phyloP scores from a whole-genome alignment of 2,113 vertebrate species.

The Notiomystis cincta region DNA sequence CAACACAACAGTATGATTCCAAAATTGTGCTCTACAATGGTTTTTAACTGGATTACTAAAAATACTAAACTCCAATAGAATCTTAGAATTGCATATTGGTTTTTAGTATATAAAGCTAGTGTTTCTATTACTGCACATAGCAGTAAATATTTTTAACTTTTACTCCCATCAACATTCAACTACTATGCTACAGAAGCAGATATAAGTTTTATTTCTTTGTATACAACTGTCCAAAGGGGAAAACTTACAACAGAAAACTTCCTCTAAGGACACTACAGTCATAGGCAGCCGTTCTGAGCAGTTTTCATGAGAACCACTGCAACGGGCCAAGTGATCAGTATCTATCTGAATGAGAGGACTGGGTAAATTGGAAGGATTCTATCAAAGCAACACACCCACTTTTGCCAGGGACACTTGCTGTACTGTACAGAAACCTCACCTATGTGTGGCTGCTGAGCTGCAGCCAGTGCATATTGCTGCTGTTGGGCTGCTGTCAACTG shows the following conservation, averaged over 20 bases:
- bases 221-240: neutral
- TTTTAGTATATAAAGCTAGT: neutral
- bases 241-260: neutral
- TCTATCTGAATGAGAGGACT: neutral
- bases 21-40: neutral
- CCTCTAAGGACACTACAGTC: neutral
- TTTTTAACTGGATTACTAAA: neutral
- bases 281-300: neutral
- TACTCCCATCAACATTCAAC: neutral
- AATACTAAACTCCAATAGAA: neutral
- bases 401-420: neutral
- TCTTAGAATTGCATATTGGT: neutral
- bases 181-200: neutral
- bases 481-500: slow-evolving; percentile 95
- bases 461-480: slow-evolving; percentile 93
- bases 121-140: neutral
- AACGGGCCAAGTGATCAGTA: neutral
- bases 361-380: neutral
- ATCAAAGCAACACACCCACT: neutral
- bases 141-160: neutral
- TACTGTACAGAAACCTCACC: slow-evolving; percentile 73
- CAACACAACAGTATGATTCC: neutral
- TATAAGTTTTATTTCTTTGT: neutral
- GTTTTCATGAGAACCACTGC: neutral
- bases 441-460: slow-evolving; percentile 94